Conservation (phyloP, 1,140 invertebrate genomes). For the Rhagoletis pomonella region DNA sequence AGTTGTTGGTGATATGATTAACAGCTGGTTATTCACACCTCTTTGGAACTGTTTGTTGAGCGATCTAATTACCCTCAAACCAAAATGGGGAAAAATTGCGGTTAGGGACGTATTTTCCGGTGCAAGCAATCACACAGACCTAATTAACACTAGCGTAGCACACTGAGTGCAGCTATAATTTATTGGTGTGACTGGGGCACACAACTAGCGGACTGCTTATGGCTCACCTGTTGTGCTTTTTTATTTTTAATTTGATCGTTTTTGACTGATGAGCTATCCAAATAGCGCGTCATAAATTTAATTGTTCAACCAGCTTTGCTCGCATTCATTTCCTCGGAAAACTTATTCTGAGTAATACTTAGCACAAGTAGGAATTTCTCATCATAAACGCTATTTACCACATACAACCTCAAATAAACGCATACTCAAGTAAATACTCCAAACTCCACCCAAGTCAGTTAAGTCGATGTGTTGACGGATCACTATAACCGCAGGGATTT, state of each 20-base stretch:
- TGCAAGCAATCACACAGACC: too few relatives aligned
- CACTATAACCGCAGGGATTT: neutral
- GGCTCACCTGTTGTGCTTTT: too few relatives aligned
- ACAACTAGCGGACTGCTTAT: too few relatives aligned
- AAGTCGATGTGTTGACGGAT: neutral
- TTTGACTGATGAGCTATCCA: slow-evolving; percentile 1
- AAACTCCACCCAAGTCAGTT: neutral
- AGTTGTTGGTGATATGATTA: neutral
- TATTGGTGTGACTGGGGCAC: too few relatives aligned
- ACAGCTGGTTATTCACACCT: slow-evolving; percentile 4
- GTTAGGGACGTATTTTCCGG: too few relatives aligned
- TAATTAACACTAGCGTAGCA: too few relatives aligned
- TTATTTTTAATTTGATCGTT: neutral
- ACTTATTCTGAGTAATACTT: slow-evolving; percentile 17
- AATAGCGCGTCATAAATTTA: slow-evolving; percentile 27
- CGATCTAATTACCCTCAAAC: too few relatives aligned
- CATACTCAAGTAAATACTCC: neutral
- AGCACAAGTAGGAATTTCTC: neutral
- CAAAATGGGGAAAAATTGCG: too few relatives aligned
- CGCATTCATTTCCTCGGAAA: slow-evolving; percentile 5
- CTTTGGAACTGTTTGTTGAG: too few relatives aligned
- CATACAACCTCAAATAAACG: neutral
- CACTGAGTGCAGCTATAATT: too few relatives aligned
- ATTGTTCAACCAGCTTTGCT: neutral
- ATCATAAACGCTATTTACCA: neutral